A percentile compares a stretch with the other conserved stretches of the same genome.
Conservation (phyloP, 2,113 vertebrate genomes). For the Bubo blakistoni region DNA sequence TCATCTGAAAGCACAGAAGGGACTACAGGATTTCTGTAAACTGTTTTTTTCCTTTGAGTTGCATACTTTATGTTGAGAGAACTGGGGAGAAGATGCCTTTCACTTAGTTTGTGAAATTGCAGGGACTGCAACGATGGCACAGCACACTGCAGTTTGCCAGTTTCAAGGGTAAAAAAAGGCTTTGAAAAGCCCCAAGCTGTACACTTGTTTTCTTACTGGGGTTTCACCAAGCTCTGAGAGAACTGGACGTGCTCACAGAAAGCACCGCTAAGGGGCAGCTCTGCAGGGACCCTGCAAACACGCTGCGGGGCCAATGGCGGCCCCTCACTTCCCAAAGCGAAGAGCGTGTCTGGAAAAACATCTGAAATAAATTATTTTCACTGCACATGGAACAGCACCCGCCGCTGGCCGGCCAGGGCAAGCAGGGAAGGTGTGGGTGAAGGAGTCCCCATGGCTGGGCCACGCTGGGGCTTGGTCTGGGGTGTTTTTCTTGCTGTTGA, state of each 20-base stretch:
- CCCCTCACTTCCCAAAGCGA: not conserved
- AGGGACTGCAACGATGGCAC: not conserved
- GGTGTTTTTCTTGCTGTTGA: not conserved
- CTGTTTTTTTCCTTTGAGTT: not conserved
- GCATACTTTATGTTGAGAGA: not conserved
- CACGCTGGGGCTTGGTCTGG: rapidly evolving
- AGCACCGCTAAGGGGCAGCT: rapidly evolving
- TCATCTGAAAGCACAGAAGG: not conserved
- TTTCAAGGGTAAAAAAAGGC: not conserved
- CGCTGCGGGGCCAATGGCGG: not conserved
- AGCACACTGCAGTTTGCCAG: not conserved
- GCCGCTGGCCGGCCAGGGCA: too few relatives aligned
- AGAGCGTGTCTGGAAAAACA: rapidly evolving
- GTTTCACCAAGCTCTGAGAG: not conserved
- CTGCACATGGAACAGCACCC: rapidly evolving
- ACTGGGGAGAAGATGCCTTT: not conserved
- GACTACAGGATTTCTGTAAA: not conserved
- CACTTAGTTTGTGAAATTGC: not conserved
- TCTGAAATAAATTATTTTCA: not conserved
- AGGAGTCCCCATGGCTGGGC: rapidly evolving
- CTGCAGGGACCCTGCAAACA: not conserved
- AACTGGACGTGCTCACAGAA: not conserved
- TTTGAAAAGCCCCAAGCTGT: not conserved
- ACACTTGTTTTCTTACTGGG: not conserved
- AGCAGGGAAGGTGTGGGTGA: not conserved